Evolutionary conservation across 2,888 invertebrate species (phyloP), one percentile per base, ranked within the genome.

Genomic region (Agonopterix alstromeriana): DNA sequence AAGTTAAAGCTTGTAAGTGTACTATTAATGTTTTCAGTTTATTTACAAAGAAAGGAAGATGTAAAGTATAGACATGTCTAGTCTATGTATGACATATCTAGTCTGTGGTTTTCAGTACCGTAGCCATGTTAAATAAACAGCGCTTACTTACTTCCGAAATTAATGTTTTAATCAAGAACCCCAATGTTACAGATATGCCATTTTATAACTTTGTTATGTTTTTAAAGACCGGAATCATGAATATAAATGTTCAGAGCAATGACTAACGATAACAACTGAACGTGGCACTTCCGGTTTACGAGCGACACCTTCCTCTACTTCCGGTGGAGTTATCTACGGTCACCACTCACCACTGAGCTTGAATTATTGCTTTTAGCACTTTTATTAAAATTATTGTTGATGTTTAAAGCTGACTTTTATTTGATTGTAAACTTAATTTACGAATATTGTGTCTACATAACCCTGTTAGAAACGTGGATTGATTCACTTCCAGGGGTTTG

Each of bases 261-360:
- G 38, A 51, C 43, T 42, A 45, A 52, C 58, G 74, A 74, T 74
- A 73, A 65, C 65, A 67, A 51, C 60, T 65, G 64, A 64, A 61
- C 63, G 60, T 49, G 52, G 49, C 55, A 53, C 64, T 50, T 70
- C 75, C 73, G 68, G 63, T 50, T 54, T 53, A 60, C 59, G 50
- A 54, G 62, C 64, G 66, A 65, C 70, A 68, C 67, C 69, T 73
- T 66, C 69, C 65, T 60, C 64, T 60, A 59, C 64, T 59, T 70
- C 70, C 73, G 62, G 55, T 49, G 27, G 27, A 51, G 60, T 59
- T 70, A 70, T 68, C 67, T 67, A 62, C 56, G 63, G 58, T 53
- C 55, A 51, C 50, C 53, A 57, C 53, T 58, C 59, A 55, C 54
- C 47, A 50, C 47, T 54, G 52, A 50, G 49, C 50, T 47, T 56